Evolutionary conservation across 2,113 vertebrate species (phyloP).

Genomic region (Pygoscelis adeliae): DNA sequence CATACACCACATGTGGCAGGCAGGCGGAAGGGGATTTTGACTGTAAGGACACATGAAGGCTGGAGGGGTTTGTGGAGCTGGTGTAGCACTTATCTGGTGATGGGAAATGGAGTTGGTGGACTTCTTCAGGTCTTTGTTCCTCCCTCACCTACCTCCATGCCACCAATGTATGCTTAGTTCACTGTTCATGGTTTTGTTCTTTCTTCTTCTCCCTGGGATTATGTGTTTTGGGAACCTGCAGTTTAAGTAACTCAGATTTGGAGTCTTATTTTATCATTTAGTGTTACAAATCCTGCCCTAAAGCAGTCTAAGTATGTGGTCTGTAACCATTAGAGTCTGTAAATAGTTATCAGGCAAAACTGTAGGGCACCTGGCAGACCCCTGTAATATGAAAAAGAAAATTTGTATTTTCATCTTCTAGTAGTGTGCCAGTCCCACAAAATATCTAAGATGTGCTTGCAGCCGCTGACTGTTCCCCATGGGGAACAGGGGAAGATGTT

Average conservation of each 20-base stretch:
- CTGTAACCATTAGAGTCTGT: neutral
- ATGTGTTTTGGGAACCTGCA: neutral
- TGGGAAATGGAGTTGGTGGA: neutral
- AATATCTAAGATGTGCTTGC: neutral
- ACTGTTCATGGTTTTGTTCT: neutral
- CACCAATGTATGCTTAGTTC: neutral
- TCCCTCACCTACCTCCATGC: neutral
- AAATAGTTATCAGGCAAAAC: neutral
- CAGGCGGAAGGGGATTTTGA: neutral
- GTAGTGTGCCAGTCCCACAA: neutral
- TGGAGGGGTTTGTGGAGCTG: neutral
- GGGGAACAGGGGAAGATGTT: neutral
- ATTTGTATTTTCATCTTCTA: neutral
- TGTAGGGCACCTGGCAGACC: neutral
- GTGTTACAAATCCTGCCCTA: neutral
- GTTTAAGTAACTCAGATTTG: neutral
- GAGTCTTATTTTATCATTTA: neutral
- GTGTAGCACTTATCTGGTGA: neutral
- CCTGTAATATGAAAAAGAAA: neutral
- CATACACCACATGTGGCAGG: neutral
- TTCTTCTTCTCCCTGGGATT: neutral
- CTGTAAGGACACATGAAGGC: neutral
- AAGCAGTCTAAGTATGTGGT: too few relatives aligned
- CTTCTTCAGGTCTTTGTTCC: neutral
- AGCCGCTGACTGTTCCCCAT: neutral